Base-by-base conservation (phyloP, 2,113 vertebrate species). In the Sinosuthora webbiana region DNA sequence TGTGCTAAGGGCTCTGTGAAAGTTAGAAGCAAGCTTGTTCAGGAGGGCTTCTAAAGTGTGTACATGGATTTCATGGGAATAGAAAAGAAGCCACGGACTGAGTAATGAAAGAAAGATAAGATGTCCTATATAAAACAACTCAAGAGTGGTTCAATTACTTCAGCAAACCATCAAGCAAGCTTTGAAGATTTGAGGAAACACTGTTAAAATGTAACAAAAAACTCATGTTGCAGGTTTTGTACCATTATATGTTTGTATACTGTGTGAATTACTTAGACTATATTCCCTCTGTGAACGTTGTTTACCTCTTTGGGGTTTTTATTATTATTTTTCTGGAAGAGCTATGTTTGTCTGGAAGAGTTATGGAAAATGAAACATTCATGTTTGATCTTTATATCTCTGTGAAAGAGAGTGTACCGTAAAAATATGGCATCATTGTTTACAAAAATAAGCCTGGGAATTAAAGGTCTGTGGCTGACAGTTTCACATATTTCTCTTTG, bases 1-100 rank as follows among this genome's bases (percentile, higher is more conserved):
- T 96, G 97, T 98, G 98, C 97, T 97, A 97, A 98, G 97, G 98
- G 98, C 97, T 98, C 97, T 97, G 98, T 98, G 98, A 98, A 98
- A 98, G 97, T 98, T 98, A 98, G 98, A 98, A 98, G 97, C 97
- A 94, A 95, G 98, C 98, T 98, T 98, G 98, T 98, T 98, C 98
- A 98, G 98, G 98, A 98, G 97, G 96, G 97, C 97, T 98, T 98
- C 98, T 98, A 98, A 98, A 98, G 98, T 98, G 98, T 98, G 98
- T 98, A 98, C 98, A 98, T 91, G 98, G 97, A 98, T 98, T 98
- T 98, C 98, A 98, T 98, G 98, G 98, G 98, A 98, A 98, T 98
- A 98, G 98, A 98, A 98, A 98, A 98, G 98, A 98, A 98, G 98
- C 96, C 96, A 97, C 78, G 96, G 98, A 97, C 97, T 95, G 95